Percentiles rank a stretch among this genome's conserved stretches.
These are phyloP conservation scores for Diacarnus erythraeanus DNA, from an alignment of 37 sponge, comb jelly and placozoan species.

Conservation along the genomic window DNA sequence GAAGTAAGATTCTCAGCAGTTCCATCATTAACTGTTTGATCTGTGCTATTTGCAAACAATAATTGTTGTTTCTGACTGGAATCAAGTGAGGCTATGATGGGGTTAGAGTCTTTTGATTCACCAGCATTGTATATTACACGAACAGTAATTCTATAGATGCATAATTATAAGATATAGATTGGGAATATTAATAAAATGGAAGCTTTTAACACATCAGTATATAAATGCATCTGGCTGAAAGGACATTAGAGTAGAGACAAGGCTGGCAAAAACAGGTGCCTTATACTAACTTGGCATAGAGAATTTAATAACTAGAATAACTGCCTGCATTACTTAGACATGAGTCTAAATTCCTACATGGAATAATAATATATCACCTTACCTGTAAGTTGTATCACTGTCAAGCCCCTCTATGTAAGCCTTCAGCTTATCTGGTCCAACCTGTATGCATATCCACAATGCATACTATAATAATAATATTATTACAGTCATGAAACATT, in stretches of 20 bases:
- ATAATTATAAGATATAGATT: conserved; percentile 8
- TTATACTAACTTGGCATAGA: no score
- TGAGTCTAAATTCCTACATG: not conserved
- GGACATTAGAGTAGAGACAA: no score
- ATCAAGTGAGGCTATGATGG: conserved; percentile 38
- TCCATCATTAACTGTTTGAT: not conserved
- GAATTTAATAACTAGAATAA: not conserved
- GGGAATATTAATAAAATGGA: no score
- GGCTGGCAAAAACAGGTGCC: no score
- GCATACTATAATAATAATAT: no score
- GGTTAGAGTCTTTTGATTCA: conserved; percentile 52
- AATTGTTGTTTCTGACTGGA: not conserved
- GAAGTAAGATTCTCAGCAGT: not conserved
- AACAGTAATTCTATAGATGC: conserved; percentile 50
- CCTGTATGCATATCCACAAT: no score
- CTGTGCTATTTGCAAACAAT: not conserved
- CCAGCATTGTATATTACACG: conserved; percentile 46
- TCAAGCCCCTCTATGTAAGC: conserved; percentile 79
- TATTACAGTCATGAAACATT: no score
- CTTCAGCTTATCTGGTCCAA: conserved; percentile 49
- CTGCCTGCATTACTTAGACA: no score
- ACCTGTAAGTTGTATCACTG: conserved; percentile 61
- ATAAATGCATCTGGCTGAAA: no score
- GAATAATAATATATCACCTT: not conserved
- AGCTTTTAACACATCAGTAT: no score